Base-by-base conservation (phyloP, 2,888 invertebrate species). In the Dasypogon diadema region DNA sequence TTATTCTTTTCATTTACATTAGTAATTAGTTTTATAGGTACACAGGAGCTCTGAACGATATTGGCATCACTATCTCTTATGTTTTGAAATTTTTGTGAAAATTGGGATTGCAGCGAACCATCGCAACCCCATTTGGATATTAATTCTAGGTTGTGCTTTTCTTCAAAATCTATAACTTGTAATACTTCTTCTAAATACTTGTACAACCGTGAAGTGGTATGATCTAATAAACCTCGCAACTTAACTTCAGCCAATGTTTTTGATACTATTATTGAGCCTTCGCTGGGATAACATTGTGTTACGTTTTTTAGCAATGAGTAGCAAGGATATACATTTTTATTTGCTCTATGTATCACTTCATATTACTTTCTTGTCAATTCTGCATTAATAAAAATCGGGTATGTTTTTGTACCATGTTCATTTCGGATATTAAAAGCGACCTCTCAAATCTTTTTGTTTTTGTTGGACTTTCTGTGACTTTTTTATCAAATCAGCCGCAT, bases 51-150 rank as follows among this genome's bases (percentile, higher is more conserved):
- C 18, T 74, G 54, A 65, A 78, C 78, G 34, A 77, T 77, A 56
- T 79, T 79, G 6, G 80, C 78, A 76, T 81, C 80, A 75, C 70
- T 74, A 46, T 81, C 79, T 6, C 42, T 34, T 14, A 18, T 10
- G 51, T 80, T 75, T 78, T 78, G 68, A 75, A 75, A 75, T 21
- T 34, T 75, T 26, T 82, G 80, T 74, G 82, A 80, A 63, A 75
- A 82, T 75, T 81, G 77, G n/a, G 78, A 51, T 63, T 80, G 80
- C 26, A 79, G 79, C 3, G 80, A 80, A n/a, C 80, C 81, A 75
- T 81, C 80, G 76, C 80, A 81, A 21, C 80, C 80, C 80, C 80
- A 80, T 78, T 81, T 80, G n/a, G 48, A 48, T 48, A 48, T 48
- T 3, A 14, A 48, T 48, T 48, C n/a, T 48, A 48, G 48, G 4